Evolutionary conservation across 2,888 invertebrate genomes (phyloP).

Genomic region (Tuta absoluta): DNA sequence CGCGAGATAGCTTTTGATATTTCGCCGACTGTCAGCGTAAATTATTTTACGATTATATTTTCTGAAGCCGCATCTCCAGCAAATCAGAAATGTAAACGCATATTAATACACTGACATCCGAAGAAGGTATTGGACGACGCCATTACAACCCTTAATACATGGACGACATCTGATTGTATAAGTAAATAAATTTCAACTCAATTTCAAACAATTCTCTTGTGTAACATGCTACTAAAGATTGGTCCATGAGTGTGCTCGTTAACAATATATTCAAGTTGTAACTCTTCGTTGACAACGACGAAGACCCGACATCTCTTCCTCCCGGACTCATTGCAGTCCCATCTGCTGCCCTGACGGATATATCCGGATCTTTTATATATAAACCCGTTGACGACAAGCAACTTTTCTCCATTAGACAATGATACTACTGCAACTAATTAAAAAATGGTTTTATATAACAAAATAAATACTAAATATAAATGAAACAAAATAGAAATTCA

Average conservation of each 20-base stretch:
- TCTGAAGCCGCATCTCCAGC: too few species aligned
- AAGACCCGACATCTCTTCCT: not conserved
- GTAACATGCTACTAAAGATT: not conserved
- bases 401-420: not conserved
- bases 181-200: not conserved
- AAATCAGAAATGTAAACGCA: too few species aligned
- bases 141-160: too few species aligned
- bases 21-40: too few species aligned
- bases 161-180: too few species aligned
- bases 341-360: not conserved
- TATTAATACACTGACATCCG: too few species aligned
- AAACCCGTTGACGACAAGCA: slow-evolving; percentile 2
- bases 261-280: not conserved
- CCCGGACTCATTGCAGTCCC: slow-evolving; percentile 9
- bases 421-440: slow-evolving; percentile 22
- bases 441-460: not conserved
- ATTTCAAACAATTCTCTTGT: not conserved
- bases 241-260: slow-evolving; percentile 14
- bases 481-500: not conserved
- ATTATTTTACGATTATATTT: too few species aligned
- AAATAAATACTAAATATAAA: not conserved
- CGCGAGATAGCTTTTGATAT: too few species aligned
- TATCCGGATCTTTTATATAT: not conserved
- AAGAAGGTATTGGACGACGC: too few species aligned
- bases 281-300: not conserved